Evolutionary conservation across 92 coral and sea anemone genomes (phyloP), one percentile per base, ranked within the genome.

Genomic region (Epizoanthus stellaris): DNA sequence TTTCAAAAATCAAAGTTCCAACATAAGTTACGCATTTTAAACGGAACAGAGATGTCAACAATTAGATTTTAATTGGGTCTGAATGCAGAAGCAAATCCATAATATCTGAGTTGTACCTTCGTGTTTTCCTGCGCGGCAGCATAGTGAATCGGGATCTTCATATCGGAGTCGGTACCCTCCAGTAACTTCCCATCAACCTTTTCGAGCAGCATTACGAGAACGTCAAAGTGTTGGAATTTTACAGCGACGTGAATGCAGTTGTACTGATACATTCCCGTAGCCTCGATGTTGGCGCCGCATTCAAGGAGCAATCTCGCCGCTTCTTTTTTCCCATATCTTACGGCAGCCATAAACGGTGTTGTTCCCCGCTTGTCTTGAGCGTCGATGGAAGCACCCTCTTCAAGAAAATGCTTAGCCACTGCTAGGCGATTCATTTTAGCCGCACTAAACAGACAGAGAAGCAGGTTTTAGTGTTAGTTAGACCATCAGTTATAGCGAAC

Each of bases 231-330:
- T 15, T 66, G 67, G 56, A 34, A 10, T 36, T 38, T 74, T 8
- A 90, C 93, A 2, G 95, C 98, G 34, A 89, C 63, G 77, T 94
- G 98, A 76, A 94, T 83, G 34, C 90, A 67, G 70, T 92, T 89
- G 63, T 72, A 74, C 4, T 53, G 72, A 3, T 14, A 15, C 4
- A 88, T 60, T 56, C 92, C 92, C 4, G 54, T 30, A 1, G 93
- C 92, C 14, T 82, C 84, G 40, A 92, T 61, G 77, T 92, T 73
- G n/a, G 98, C 95, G 10, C 98, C 98, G 16, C 68, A 73, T 10
- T 94, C 87, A 34, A 94, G 79, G 43, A 94, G 85, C 34, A 88
- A 23, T 16, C 61, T 75, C 2, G 89, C 98, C 0, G 91, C 91
- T 61, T 92, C 92, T 54, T 79, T 89, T 13, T 59, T 60, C 47